These are phyloP conservation scores for Melitaea cinxia DNA, from an alignment of 1,140 invertebrate genomes.

Conservation along the genomic window DNA sequence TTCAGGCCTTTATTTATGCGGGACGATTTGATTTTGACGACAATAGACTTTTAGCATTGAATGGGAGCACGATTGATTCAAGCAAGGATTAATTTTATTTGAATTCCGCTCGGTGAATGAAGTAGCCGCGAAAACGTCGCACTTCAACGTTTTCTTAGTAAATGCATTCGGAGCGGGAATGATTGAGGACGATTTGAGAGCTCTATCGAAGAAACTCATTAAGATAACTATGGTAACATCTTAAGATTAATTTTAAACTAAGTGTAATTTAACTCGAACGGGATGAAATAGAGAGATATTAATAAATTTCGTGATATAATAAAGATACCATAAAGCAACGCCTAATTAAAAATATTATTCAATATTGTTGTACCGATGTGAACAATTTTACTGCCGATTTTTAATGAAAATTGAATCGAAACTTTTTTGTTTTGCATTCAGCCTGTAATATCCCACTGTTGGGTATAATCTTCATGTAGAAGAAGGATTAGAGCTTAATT, in stretches of 20 bases:
- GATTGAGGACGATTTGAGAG: constrained; percentile 2
- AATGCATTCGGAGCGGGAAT: constrained; percentile 14
- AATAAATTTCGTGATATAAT: background rate
- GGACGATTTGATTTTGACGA: constrained; percentile 47
- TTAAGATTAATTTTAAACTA: background rate
- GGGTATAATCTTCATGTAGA: too few relatives aligned
- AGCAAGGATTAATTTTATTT: constrained; percentile 38
- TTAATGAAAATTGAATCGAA: too few relatives aligned
- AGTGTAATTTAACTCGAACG: background rate
- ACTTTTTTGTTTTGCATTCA: too few relatives aligned
- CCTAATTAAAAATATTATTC: background rate
- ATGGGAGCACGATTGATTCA: constrained; percentile 28
- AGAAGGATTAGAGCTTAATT: too few relatives aligned
- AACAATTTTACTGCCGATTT: too few relatives aligned
- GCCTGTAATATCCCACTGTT: too few relatives aligned
- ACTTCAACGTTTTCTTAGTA: background rate
- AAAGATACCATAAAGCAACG: too few relatives aligned
- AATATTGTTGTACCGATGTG: too few relatives aligned
- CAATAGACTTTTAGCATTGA: constrained; percentile 43
- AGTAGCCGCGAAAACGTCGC: constrained; percentile 9
- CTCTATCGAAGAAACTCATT: constrained; percentile 9
- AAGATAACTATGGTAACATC: background rate
- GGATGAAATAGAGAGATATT: background rate
- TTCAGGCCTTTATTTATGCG: constrained; percentile 48
- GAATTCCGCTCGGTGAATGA: constrained; percentile 18